A percentile compares a stretch with the other conserved stretches of the same genome.
Conservation (phyloP, 2,888 invertebrate genomes). For the Macroteleia sp. region DNA sequence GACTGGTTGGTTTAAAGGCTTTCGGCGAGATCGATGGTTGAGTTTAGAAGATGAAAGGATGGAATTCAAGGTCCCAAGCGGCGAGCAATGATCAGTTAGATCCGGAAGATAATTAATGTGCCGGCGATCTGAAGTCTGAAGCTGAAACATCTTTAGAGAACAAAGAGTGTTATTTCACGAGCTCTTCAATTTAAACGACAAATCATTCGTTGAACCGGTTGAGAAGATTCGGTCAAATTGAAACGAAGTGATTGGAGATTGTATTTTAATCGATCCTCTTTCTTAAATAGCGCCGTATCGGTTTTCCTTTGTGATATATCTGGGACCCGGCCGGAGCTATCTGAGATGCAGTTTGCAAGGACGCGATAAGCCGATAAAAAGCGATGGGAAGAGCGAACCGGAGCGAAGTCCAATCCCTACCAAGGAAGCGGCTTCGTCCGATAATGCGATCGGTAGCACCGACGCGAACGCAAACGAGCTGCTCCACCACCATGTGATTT, state of each 20-base stretch:
- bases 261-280: no score
- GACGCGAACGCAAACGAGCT: conserved; percentile 19
- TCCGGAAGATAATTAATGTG: background rate
- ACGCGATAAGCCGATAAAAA: conserved; percentile 38
- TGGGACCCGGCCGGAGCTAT: conserved; percentile 4
- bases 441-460: conserved; percentile 51
- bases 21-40: background rate
- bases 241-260: no score
- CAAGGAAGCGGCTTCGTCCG: conserved; percentile 31
- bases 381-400: conserved; percentile 17
- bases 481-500: conserved; percentile 34
- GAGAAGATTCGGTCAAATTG: no score
- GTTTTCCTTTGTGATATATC: conserved; percentile 13
- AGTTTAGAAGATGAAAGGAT: background rate
- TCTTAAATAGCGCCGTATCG: no score
- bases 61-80: background rate
- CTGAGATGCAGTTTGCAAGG: conserved; percentile 33
- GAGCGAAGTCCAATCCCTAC: conserved; percentile 6
- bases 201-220: background rate
- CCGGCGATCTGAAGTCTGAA: background rate
- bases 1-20: background rate
- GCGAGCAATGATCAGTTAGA: background rate
- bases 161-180: background rate
- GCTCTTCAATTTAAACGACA: background rate
- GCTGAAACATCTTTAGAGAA: background rate